Percentiles rank a stretch among this genome's conserved stretches.
These are phyloP conservation scores for Gastrophysa polygoni DNA, from an alignment of 2,888 invertebrate genomes.

Conservation along the genomic window DNA sequence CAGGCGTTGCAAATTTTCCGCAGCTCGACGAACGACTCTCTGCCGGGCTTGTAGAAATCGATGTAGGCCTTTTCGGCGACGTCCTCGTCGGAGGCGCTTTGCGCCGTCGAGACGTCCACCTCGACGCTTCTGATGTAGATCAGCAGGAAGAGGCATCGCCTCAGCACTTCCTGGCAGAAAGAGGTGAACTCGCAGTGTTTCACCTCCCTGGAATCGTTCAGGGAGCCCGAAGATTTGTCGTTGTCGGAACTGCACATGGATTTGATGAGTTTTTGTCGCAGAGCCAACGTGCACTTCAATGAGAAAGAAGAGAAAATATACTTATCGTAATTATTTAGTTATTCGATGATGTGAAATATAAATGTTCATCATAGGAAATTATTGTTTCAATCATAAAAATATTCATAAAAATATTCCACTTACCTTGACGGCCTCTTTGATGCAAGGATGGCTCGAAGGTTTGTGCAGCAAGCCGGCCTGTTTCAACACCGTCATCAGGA, in stretches of 20 bases:
- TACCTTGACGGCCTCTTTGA: conserved; percentile 55
- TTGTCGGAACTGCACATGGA: conserved; percentile 40
- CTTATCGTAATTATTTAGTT: too few relatives aligned
- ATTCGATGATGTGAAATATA: too few relatives aligned
- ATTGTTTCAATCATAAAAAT: too few relatives aligned
- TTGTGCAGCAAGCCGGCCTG: conserved; percentile 60
- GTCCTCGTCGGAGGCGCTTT: conserved; percentile 46
- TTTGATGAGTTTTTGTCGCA: conserved; percentile 50
- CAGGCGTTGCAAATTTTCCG: conserved; percentile 48
- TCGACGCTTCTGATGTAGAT: conserved; percentile 57
- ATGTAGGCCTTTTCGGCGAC: conserved; percentile 50
- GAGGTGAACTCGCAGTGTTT: conserved; percentile 43
- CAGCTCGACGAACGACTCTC: conserved; percentile 42
- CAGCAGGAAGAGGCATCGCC: conserved; percentile 61
- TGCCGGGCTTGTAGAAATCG: conserved; percentile 50
- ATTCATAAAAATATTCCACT: too few relatives aligned
- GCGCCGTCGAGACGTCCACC: conserved; percentile 38
- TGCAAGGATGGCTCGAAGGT: conserved; percentile 42
- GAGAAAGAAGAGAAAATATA: too few relatives aligned
- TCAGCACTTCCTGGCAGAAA: conserved; percentile 58
- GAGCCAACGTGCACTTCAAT: conserved; percentile 45
- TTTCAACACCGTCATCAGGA: conserved; percentile 61
- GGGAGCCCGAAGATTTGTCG: conserved; percentile 26
- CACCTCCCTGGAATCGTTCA: conserved; percentile 32
- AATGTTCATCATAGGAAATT: too few relatives aligned